These are phyloP conservation scores for Holocentrus rufus DNA, from an alignment of 2,797 vertebrate genomes.

Conservation along the genomic window DNA sequence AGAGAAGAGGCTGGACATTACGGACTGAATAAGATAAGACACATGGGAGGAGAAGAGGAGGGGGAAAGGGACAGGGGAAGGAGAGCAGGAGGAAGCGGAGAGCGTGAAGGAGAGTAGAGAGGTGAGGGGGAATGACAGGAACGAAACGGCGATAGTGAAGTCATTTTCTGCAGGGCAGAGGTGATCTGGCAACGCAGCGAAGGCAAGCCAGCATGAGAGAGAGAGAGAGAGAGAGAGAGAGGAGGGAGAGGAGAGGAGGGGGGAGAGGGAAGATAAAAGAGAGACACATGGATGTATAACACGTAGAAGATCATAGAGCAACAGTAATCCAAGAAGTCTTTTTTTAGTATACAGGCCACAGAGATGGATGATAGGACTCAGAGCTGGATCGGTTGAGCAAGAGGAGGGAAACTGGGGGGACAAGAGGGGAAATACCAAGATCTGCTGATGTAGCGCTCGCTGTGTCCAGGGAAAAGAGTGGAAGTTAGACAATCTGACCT, in stretches of 20 bases:
- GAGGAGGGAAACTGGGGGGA: background rate
- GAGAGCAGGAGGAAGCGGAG: background rate
- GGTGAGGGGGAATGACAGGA: conserved; percentile 8
- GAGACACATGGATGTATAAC: background rate
- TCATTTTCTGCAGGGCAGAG: conserved; percentile 4
- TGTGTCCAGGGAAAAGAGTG: no score
- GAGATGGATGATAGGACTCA: background rate
- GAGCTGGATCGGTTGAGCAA: no score
- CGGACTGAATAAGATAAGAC: background rate
- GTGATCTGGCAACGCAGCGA: background rate
- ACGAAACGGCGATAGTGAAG: background rate
- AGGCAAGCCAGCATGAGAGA: background rate
- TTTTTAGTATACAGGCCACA: background rate
- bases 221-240: background rate
- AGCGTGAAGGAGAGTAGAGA: background rate
- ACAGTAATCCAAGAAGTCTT: background rate
- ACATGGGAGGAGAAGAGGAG: background rate
- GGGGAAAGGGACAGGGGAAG: conserved; percentile 5
- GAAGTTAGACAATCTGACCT: no score
- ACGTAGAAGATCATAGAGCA: no score
- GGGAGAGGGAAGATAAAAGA: background rate
- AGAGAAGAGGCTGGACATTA: background rate
- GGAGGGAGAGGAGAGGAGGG: background rate
- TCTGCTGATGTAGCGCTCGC: no score
- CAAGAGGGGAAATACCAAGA: background rate